Conservation (phyloP, 2,888 invertebrate genomes). For the Ariolimax columbianus region DNA sequence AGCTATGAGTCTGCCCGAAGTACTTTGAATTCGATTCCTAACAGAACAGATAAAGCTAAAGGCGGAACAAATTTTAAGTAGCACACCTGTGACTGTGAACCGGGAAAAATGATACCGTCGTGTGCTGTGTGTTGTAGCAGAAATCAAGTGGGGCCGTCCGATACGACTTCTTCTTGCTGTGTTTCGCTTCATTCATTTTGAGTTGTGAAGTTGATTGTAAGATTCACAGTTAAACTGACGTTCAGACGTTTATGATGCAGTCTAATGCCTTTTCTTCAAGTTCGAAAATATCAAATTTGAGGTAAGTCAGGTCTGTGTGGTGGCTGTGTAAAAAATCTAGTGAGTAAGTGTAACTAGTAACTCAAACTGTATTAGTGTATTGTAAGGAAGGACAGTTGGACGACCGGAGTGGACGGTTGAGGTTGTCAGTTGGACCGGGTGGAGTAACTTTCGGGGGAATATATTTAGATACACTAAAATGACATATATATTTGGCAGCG, state of each 20-base stretch:
- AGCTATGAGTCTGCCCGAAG: too few species aligned
- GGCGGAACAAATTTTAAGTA: background rate
- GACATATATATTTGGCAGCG: too few species aligned
- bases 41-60: too few species aligned
- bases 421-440: too few species aligned
- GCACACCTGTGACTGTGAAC: background rate
- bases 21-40: too few species aligned
- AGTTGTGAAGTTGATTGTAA: background rate
- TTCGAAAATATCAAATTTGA: slow-evolving; percentile 41
- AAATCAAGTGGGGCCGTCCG: background rate
- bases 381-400: too few species aligned
- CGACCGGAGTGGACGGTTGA: too few species aligned
- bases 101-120: background rate
- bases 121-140: slow-evolving; percentile 15
- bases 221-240: background rate
- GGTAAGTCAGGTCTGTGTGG: background rate
- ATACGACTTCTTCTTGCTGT: background rate
- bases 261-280: slow-evolving; percentile 30
- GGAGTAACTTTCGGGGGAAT: too few species aligned
- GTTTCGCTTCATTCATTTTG: background rate
- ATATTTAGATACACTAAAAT: too few species aligned
- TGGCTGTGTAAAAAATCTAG: too few species aligned
- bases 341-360: too few species aligned
- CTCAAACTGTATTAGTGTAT: too few species aligned
- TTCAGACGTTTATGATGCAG: slow-evolving; percentile 27